Conservation (phyloP, 2,888 invertebrate species). For the Andrena minutula region DNA sequence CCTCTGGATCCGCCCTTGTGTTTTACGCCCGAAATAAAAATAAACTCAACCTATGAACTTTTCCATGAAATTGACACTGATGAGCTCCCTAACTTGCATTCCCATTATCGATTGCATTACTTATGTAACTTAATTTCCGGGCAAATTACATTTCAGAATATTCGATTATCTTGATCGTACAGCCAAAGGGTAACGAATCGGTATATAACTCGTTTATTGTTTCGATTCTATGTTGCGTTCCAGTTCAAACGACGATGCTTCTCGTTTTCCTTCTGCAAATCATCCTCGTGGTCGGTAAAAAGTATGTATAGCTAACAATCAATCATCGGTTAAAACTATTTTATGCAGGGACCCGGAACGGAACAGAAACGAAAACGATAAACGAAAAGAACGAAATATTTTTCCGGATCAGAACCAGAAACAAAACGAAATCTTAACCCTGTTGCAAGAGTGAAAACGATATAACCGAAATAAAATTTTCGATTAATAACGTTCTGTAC, state of each 20-base stretch:
- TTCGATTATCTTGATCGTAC: slow-evolving; percentile 19
- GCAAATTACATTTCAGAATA: slow-evolving; percentile 37
- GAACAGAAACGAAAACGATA: too few species aligned
- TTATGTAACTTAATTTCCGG: slow-evolving; percentile 12
- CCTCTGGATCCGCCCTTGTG: too few species aligned
- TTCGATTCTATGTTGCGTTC: neutral
- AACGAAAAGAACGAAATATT: too few species aligned
- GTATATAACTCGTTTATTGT: neutral
- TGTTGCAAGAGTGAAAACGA: too few species aligned
- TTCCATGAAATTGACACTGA: neutral
- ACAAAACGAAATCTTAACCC: too few species aligned
- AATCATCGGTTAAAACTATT: neutral
- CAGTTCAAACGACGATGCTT: slow-evolving; percentile 7
- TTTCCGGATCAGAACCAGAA: too few species aligned
- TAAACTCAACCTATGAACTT: slow-evolving; percentile 11
- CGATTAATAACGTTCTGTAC: too few species aligned
- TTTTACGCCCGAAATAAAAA: slow-evolving; percentile 1
- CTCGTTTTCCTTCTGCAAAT: slow-evolving; percentile 31
- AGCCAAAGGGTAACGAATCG: neutral
- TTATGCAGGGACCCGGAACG: too few species aligned
- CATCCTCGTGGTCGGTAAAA: slow-evolving; percentile 14
- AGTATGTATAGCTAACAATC: slow-evolving; percentile 38
- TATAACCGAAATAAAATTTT: too few species aligned
- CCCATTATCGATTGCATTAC: slow-evolving; percentile 34
- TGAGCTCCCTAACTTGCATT: slow-evolving; percentile 6